phyloP scores from a whole-genome alignment of 2,797 vertebrate species.

The Decapterus maruadsi region DNA sequence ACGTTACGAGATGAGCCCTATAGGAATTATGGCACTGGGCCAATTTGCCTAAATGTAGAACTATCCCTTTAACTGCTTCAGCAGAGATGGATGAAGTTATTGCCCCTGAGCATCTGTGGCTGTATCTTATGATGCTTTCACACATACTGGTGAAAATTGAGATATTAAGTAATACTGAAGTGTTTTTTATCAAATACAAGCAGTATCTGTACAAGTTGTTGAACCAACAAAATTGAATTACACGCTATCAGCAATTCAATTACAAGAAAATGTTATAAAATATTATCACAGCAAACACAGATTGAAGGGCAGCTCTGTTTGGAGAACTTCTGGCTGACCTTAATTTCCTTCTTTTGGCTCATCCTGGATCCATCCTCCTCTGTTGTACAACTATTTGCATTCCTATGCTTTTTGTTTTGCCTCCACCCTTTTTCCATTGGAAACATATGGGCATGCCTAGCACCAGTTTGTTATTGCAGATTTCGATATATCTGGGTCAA shows the following conservation, averaged over 20 bases:
- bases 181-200: no score
- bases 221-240: not conserved
- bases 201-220: no score
- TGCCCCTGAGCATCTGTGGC: no score
- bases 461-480: conserved; percentile 55
- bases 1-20: no score
- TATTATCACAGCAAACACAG: not conserved
- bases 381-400: conserved; percentile 52
- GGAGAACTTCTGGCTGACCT: conserved; percentile 27
- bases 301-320: conserved; percentile 13
- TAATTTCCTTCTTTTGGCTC: conserved; percentile 31
- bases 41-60: no score
- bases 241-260: not conserved
- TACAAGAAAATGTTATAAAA: not conserved
- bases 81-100: no score
- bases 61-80: no score
- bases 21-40: no score
- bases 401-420: conserved; percentile 37
- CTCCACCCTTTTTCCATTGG: conserved; percentile 37
- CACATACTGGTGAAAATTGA: no score
- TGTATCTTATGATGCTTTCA: no score
- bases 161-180: no score
- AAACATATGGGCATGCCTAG: conserved; percentile 55
- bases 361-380: not conserved
- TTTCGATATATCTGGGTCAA: conserved; percentile 29